phyloP scores from a whole-genome alignment of 1,140 invertebrate species.

The Drosophila jambulina region DNA sequence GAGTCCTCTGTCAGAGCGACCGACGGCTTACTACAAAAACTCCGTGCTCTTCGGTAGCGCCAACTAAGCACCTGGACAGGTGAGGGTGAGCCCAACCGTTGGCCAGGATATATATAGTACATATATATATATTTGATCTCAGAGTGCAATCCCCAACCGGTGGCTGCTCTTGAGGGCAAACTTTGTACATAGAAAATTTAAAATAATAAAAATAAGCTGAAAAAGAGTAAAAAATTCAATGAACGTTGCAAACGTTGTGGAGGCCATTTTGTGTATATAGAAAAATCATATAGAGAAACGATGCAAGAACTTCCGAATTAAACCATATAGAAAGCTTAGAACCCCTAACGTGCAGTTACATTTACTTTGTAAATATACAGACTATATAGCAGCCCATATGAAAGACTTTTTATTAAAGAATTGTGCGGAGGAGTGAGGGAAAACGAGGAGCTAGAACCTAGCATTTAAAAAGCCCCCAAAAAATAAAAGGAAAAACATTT shows the following conservation, averaged over 20 bases:
- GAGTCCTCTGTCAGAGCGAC: constrained; percentile 91
- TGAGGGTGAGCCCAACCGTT: constrained; percentile 22
- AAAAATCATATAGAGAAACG: constrained; percentile 18
- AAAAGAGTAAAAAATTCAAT: constrained; percentile 26
- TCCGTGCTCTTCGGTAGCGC: constrained; percentile 93
- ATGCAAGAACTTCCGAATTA: constrained; percentile 50
- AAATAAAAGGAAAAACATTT: constrained; percentile 34
- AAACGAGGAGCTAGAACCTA: constrained; percentile 49
- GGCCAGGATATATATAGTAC: constrained; percentile 12
- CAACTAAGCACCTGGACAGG: constrained; percentile 87
- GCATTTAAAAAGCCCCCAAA: constrained; percentile 56
- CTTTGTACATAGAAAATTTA: constrained; percentile 25
- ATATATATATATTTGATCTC: constrained; percentile 70
- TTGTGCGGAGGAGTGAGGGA: constrained; percentile 3
- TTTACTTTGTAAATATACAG: constrained; percentile 33
- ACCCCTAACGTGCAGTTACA: constrained; percentile 35
- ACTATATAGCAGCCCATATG: constrained; percentile 38
- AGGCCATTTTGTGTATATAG: constrained; percentile 62
- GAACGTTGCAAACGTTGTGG: constrained; percentile 59
- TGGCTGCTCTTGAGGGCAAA: constrained; percentile 36
- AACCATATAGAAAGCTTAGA: constrained; percentile 45
- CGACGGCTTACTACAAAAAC: constrained; percentile 92
- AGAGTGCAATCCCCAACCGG: constrained; percentile 77
- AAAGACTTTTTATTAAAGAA: constrained; percentile 67
- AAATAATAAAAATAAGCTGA: neutral